phyloP scores from a whole-genome alignment of 2,888 invertebrate genomes.

The Dryobotodes eremita region DNA sequence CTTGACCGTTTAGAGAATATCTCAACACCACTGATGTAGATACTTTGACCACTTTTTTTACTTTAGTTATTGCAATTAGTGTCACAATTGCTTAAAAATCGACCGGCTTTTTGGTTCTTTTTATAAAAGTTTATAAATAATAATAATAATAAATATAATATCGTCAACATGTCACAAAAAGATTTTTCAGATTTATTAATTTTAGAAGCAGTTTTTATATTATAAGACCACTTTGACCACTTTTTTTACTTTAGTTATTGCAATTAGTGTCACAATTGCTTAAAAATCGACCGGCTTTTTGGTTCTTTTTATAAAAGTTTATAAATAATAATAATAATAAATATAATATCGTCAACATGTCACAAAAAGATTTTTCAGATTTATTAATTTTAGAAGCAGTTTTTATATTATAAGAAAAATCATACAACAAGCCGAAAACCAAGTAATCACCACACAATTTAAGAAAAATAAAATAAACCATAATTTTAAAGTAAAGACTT shows the following conservation, averaged over 20 bases:
- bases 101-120: background rate
- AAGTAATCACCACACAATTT: too few species aligned
- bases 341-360: too few species aligned
- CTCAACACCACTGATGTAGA: constrained; percentile 88
- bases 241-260: constrained; percentile 61
- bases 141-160: too few species aligned
- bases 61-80: background rate
- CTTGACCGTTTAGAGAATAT: constrained; percentile 86
- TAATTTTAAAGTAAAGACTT: too few species aligned
- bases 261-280: background rate
- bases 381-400: too few species aligned
- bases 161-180: too few species aligned
- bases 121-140: background rate
- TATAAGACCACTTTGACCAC: constrained; percentile 80
- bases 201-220: too few species aligned
- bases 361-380: too few species aligned
- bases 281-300: background rate
- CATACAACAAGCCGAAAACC: too few species aligned
- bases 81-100: background rate
- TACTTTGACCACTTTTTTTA: constrained; percentile 78
- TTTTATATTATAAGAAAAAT: too few species aligned
- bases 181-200: too few species aligned
- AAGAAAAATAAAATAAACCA: too few species aligned
- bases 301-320: background rate
- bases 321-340: background rate